These are phyloP conservation scores for Eubasilissa splendida DNA, from an alignment of 2,888 invertebrate genomes.

Conservation along the genomic window DNA sequence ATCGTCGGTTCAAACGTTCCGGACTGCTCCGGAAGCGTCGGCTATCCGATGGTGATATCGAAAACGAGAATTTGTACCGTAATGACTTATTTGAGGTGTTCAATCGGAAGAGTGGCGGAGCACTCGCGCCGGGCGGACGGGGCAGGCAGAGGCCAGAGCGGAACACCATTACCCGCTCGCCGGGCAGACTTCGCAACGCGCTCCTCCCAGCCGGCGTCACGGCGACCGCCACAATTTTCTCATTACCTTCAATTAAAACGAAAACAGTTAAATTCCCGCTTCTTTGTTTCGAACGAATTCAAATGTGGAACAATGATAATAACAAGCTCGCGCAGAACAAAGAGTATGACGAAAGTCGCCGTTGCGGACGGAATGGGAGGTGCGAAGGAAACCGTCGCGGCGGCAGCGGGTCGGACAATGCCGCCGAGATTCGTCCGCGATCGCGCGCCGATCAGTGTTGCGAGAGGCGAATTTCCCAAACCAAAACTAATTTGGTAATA, in stretches of 20 bases:
- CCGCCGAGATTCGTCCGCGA: slow-evolving; percentile 38
- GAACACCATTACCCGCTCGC: slow-evolving; percentile 31
- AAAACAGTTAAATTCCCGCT: slow-evolving; percentile 57
- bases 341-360: slow-evolving; percentile 52
- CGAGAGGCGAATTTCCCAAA: slow-evolving; percentile 20
- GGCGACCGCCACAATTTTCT: slow-evolving; percentile 56
- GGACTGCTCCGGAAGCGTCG: too few species aligned
- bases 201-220: slow-evolving; percentile 44
- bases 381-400: slow-evolving; percentile 40
- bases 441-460: slow-evolving; percentile 27
- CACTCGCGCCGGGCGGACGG: too few species aligned
- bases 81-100: too few species aligned
- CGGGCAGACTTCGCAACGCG: slow-evolving; percentile 39
- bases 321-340: slow-evolving; percentile 49
- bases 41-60: too few species aligned
- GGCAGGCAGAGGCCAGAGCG: background rate
- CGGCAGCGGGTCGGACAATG: slow-evolving; percentile 46
- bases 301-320: slow-evolving; percentile 48
- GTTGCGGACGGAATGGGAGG: slow-evolving; percentile 47
- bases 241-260: slow-evolving; percentile 58
- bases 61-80: too few species aligned
- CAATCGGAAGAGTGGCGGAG: too few species aligned
- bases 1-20: too few species aligned
- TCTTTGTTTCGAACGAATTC: slow-evolving; percentile 56
- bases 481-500: slow-evolving; percentile 16